phyloP scores from a whole-genome alignment of 2,113 vertebrate species.

The Syrrhaptes paradoxus region DNA sequence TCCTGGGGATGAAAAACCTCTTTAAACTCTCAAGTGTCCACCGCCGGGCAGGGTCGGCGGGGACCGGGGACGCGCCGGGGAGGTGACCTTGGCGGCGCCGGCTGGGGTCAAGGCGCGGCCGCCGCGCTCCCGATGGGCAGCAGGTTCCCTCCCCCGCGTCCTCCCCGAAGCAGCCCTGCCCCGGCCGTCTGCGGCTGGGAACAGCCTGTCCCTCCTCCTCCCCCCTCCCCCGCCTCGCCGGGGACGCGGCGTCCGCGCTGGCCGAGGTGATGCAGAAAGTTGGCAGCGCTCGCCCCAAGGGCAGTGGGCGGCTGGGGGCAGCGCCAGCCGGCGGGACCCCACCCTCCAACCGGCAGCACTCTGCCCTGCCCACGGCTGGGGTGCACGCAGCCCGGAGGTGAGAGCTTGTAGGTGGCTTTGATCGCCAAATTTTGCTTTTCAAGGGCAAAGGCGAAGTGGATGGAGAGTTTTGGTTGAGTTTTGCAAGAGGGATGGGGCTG shows the following conservation, averaged over 20 bases:
- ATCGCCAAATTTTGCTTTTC: neutral
- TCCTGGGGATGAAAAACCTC: conserved; percentile 19
- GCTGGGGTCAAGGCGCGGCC: neutral
- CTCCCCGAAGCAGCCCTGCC: neutral
- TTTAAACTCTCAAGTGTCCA: neutral
- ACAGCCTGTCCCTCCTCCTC: neutral
- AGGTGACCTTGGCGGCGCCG: neutral
- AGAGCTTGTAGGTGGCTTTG: neutral
- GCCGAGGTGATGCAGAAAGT: neutral
- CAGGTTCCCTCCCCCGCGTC: neutral
- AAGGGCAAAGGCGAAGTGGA: neutral
- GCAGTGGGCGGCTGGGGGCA: neutral
- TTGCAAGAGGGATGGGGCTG: neutral
- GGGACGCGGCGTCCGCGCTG: neutral
- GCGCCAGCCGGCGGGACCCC: neutral
- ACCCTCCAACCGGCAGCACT: neutral
- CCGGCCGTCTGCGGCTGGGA: neutral
- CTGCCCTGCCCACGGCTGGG: neutral
- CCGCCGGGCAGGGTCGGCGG: neutral
- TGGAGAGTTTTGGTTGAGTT: neutral
- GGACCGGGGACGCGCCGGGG: neutral
- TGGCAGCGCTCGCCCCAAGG: neutral
- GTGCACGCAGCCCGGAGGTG: neutral
- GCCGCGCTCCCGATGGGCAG: neutral
- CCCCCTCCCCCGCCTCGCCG: neutral